Evolutionary conservation across 1,140 invertebrate species (phyloP), one percentile per base, ranked within the genome.

Genomic region (Orius insidiosus): DNA sequence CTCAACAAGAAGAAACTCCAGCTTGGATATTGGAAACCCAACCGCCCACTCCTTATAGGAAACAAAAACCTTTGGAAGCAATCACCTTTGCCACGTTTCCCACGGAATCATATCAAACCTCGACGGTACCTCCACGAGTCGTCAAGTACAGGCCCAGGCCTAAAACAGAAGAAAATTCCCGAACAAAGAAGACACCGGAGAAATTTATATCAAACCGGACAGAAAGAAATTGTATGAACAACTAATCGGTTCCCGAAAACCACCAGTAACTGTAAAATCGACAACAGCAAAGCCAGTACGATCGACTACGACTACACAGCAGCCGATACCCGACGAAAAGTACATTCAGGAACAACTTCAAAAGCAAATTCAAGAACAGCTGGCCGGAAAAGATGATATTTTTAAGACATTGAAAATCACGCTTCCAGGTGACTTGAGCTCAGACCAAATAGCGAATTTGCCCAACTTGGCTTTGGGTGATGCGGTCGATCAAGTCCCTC

Each of bases 31-130:
- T 65, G n/a, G 64, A 64, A 11, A 46, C 66, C n/a, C 57, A 60
- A 34, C 51, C 62, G 2, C 63, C 67, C 14, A 62, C 64, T 31
- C 60, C 63, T 59, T 9, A 61, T 60, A 47, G 49, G 55, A 59
- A 33, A 31, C 33, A 54, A 37, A 47, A 52, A 45, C 41, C 45
- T 33, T 43, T 33, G 6, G 38, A 53, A 33, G 38, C 53, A 15
- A 42, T 52, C 31, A 48, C 49, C 16, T 41, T 41, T 43, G 30
- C 44, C 13, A n/a, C n/a, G n/a, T n/a, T n/a, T n/a, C n/a, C n/a
- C n/a, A 47, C 39, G 14, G 14, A 48, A 37, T 4, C 15, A 2
- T 39, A 45, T 24, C 36, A 46, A 10, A 24, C 18, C 13, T 31
- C 49, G 10, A 46, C 46, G 5, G 15, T 15, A 4, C n/a, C 48